phyloP scores from a whole-genome alignment of 2,888 invertebrate species.

The Blomia tropicalis region DNA sequence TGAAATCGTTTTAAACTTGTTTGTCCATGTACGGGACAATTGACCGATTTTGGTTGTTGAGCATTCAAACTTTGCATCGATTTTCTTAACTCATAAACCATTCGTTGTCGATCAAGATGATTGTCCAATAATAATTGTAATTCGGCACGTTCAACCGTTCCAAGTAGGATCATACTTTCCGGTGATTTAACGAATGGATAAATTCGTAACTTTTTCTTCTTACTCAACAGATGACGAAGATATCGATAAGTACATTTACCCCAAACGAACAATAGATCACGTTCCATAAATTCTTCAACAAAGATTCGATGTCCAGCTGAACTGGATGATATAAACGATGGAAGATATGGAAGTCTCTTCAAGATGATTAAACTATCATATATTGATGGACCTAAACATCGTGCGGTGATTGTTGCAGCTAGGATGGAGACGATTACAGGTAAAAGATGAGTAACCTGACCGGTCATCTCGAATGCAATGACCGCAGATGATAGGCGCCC shows the following conservation, averaged over 20 bases:
- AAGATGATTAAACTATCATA: slow-evolving; percentile 96
- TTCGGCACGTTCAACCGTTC: slow-evolving; percentile 79
- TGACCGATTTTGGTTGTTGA: not conserved
- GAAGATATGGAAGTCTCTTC: slow-evolving; percentile 88
- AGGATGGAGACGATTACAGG: slow-evolving; percentile 92
- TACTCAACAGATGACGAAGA: slow-evolving; percentile 63
- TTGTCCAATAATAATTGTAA: slow-evolving; percentile 69
- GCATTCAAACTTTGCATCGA: slow-evolving; percentile 12
- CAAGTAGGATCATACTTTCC: slow-evolving; percentile 67
- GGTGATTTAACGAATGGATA: slow-evolving; percentile 85
- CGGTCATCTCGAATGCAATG: slow-evolving; percentile 95
- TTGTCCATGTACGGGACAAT: slow-evolving; percentile 22
- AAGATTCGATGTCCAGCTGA: slow-evolving; percentile 81
- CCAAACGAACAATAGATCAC: slow-evolving; percentile 73
- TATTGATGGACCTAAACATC: slow-evolving; percentile 81
- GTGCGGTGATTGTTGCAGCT: slow-evolving; percentile 81
- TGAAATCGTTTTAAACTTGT: slow-evolving; percentile 12
- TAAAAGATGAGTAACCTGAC: slow-evolving; percentile 88
- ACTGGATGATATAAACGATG: slow-evolving; percentile 61
- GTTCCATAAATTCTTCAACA: slow-evolving; percentile 93
- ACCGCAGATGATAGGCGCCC: slow-evolving; percentile 84
- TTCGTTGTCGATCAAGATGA: slow-evolving; percentile 61
- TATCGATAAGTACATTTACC: slow-evolving; percentile 62
- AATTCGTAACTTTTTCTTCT: slow-evolving; percentile 54
- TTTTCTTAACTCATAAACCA: slow-evolving; percentile 39